Percentiles rank a stretch among this genome's conserved stretches.
Conservation (phyloP, 1,140 invertebrate species). For the Bombus huntii region DNA sequence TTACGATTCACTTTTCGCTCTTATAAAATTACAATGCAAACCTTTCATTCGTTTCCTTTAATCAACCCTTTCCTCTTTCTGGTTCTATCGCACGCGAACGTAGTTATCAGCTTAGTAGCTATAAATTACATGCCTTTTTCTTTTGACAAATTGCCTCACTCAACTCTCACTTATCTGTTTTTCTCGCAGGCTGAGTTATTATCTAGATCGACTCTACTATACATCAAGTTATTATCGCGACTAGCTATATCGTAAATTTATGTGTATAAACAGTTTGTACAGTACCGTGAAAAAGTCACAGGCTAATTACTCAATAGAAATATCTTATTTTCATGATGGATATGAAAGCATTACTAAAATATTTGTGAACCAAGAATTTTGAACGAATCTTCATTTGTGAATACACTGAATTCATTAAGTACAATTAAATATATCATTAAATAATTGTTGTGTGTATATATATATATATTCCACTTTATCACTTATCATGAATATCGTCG, state of each 20-base stretch:
- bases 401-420: background rate
- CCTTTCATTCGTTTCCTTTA: background rate
- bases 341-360: no score
- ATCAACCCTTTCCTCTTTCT: background rate
- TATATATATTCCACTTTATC: no score
- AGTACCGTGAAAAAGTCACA: background rate
- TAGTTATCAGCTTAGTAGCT: background rate
- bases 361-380: no score
- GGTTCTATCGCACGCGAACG: background rate
- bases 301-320: no score
- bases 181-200: background rate
- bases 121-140: background rate
- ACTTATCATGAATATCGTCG: no score
- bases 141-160: background rate
- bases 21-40: background rate
- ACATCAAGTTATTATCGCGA: background rate
- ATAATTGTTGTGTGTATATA: no score
- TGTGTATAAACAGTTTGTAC: background rate
- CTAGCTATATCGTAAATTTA: background rate
- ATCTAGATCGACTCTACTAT: background rate
- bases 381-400: background rate
- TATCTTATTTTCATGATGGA: no score
- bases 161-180: background rate
- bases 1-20: background rate
- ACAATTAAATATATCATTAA: no score